These are phyloP conservation scores for Colius striatus DNA, from an alignment of 2,113 vertebrate genomes.

Conservation along the genomic window DNA sequence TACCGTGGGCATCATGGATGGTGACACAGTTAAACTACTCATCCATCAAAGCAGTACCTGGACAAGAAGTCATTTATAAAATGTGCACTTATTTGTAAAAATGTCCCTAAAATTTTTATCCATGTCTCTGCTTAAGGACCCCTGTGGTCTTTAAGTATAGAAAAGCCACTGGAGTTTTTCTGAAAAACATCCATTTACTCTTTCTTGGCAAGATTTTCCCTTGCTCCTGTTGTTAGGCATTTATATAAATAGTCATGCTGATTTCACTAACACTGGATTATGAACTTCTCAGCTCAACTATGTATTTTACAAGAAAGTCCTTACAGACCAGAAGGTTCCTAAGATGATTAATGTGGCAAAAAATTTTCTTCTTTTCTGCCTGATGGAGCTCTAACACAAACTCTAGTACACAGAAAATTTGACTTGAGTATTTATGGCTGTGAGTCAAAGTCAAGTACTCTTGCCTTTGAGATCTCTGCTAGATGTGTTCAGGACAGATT, in stretches of 20 bases:
- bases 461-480: not conserved
- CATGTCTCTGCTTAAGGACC: not conserved
- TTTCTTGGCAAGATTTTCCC: not conserved
- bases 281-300: not conserved
- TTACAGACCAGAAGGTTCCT: not conserved
- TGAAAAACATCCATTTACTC: not conserved
- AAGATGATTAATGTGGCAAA: not conserved
- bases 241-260: not conserved
- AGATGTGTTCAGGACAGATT: not conserved
- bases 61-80: not conserved
- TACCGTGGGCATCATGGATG: not conserved
- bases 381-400: not conserved
- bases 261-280: not conserved
- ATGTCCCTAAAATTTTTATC: not conserved
- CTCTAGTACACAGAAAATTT: not conserved
- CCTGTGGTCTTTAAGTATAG: not conserved
- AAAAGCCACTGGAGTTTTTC: not conserved
- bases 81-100: not conserved
- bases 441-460: not conserved
- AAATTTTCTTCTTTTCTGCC: not conserved
- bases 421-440: not conserved
- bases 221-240: not conserved
- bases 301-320: not conserved
- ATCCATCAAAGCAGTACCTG: not conserved
- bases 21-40: not conserved